A percentile compares a stretch with the other conserved stretches of the same genome.
These are phyloP conservation scores for Lytechinus variegatus DNA, from an alignment of 35 echinoderm and acorn worm species.

Conservation along the genomic window DNA sequence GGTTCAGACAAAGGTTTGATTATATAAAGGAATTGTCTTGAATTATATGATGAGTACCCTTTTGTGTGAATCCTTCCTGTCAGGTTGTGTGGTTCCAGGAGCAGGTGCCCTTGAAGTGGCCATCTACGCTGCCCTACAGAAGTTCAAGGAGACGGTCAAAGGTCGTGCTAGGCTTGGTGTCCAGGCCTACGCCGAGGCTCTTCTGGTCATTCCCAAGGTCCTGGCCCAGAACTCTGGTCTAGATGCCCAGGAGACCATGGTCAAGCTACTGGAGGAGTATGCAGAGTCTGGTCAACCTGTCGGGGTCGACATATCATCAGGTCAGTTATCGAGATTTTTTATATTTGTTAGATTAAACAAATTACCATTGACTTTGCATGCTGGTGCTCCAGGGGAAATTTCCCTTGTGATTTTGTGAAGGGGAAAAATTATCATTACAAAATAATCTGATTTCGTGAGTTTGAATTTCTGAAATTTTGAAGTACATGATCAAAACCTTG, in stretches of 20 bases:
- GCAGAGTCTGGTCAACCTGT: conserved; percentile 85
- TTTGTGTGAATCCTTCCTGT: not conserved
- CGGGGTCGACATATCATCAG: conserved; percentile 95
- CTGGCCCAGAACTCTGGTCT: conserved; percentile 95
- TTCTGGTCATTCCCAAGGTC: conserved; percentile 94
- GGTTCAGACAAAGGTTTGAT: too few relatives aligned
- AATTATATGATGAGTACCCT: not conserved
- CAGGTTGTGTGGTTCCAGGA: conserved; percentile 88
- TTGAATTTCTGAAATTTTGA: too few relatives aligned
- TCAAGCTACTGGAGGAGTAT: conserved; percentile 97
- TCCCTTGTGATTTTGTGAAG: too few relatives aligned
- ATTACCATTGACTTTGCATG: too few relatives aligned
- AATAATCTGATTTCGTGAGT: too few relatives aligned
- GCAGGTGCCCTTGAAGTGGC: conserved; percentile 94
- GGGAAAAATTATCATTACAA: too few relatives aligned
- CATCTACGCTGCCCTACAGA: conserved; percentile 86
- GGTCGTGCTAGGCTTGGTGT: conserved; percentile 92
- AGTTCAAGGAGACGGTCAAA: conserved; percentile 94
- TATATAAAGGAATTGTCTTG: too few relatives aligned
- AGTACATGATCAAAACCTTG: too few relatives aligned
- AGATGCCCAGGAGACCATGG: conserved; percentile 96
- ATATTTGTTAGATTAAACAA: too few relatives aligned
- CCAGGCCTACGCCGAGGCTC: conserved; percentile 90
- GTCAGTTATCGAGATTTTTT: conserved; percentile 45
- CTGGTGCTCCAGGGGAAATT: too few relatives aligned